Evolutionary conservation across 64 coral and sea anemone species (phyloP), one percentile per base, ranked within the genome.

Genomic region (Actinia tenebrosa): DNA sequence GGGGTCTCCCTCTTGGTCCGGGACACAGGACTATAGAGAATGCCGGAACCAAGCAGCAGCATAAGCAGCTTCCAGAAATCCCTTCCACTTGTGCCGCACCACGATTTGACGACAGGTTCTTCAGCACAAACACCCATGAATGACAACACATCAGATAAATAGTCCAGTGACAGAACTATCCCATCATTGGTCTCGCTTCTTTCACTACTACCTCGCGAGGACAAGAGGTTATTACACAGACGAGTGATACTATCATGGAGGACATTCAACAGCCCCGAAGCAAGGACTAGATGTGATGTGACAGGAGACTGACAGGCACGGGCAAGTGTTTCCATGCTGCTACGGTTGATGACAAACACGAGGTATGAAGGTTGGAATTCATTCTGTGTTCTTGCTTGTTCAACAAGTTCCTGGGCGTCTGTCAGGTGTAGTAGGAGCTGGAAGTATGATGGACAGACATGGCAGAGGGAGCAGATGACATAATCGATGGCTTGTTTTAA

Each of bases 401-500:
- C n/a, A 37, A 92, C 52, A 2, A 91, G 68, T 27, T 79, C 43
- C 53, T 82, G 80, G 52, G 88, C 86, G 45, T 86, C 93, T 77
- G 88, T 92, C 18, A 88, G 47, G 44, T 92, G 89, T 16, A 99
- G 64, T 47, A 99, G 91, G 16, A 83, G 64, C 20, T 88, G 84
- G 64, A 91, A 99, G 53, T 91, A 92, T 13, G 79, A 53, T 47
- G 86, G 80, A 68, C 83, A 83, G 27, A 91, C 83, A 55, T 93
- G 91, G 26, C 88, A 93, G 1, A 93, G 17, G 10, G 97, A 84
- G 44, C 93, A 89, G 3, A 99, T 87, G 16, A 99, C 85, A 53
- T 99, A 80, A 55, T 99, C 93, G 37, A 99, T 75, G 52, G 90
- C 94, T 80, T 90, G 91, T 64, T 99, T 99, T 18, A 99, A 68